phyloP scores from a whole-genome alignment of 2,888 invertebrate species.

The Lamproptera curius region DNA sequence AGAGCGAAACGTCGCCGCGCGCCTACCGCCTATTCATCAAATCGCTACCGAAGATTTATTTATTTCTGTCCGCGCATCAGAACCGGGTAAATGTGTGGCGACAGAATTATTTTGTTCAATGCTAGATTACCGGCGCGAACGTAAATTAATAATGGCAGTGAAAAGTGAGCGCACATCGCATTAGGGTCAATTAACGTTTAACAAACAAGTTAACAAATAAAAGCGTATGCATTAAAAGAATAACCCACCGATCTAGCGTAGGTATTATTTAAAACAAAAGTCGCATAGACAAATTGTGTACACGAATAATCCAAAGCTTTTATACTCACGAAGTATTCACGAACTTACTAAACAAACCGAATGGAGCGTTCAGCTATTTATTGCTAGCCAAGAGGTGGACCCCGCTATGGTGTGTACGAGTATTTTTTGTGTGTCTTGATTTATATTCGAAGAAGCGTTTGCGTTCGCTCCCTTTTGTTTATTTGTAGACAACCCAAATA shows the following conservation, averaged over 20 bases:
- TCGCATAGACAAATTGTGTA: not conserved
- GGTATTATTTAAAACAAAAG: not conserved
- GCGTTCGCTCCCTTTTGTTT: slow-evolving; percentile 44
- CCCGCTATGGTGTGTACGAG: slow-evolving; percentile 38
- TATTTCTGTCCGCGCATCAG: slow-evolving; percentile 17
- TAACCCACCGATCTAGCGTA: not conserved
- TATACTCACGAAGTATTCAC: not conserved
- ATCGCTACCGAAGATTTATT: slow-evolving; percentile 16
- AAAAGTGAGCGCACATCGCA: slow-evolving; percentile 6
- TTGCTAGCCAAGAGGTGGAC: slow-evolving; percentile 41
- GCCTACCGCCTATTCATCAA: slow-evolving; percentile 21
- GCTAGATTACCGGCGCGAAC: slow-evolving; percentile 6
- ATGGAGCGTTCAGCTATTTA: slow-evolving; percentile 33
- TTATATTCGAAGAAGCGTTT: slow-evolving; percentile 52
- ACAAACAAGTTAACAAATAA: slow-evolving; percentile 16
- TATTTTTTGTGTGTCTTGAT: slow-evolving; percentile 46
- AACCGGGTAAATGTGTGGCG: slow-evolving; percentile 11
- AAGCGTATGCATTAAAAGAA: not conserved
- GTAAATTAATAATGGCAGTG: slow-evolving; percentile 16
- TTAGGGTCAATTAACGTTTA: slow-evolving; percentile 15
- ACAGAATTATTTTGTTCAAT: slow-evolving; percentile 15
- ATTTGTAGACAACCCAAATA: slow-evolving; percentile 61
- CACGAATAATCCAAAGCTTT: too few species aligned
- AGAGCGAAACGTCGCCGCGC: slow-evolving; percentile 30
- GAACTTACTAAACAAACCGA: not conserved